A percentile compares a stretch with the other conserved stretches of the same genome.
Conservation (phyloP, 2,888 invertebrate genomes). For the Fabriciana adippe region DNA sequence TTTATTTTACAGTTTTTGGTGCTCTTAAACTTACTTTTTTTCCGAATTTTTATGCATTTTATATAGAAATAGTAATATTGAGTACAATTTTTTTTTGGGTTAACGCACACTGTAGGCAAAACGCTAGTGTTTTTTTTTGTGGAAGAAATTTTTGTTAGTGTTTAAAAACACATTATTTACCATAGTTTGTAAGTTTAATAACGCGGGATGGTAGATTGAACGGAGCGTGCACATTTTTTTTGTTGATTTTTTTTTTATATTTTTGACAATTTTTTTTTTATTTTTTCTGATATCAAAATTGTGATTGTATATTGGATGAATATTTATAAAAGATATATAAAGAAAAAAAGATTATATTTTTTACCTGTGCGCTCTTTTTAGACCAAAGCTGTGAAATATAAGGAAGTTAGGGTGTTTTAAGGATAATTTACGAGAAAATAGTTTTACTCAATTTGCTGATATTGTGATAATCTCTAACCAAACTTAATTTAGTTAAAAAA, state of each 20-base stretch:
- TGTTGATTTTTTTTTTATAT: conserved; percentile 42
- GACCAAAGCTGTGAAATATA: conserved; percentile 79
- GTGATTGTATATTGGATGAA: conserved; percentile 42
- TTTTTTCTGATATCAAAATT: conserved; percentile 41
- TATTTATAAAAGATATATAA: conserved; percentile 45
- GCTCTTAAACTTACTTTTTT: conserved; percentile 53
- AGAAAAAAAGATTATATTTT: conserved; percentile 52
- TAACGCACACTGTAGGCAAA: conserved; percentile 46
- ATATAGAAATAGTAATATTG: conserved; percentile 34
- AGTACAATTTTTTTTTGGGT: conserved; percentile 45
- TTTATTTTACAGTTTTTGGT: conserved; percentile 51
- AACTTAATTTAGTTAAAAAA: conserved; percentile 14
- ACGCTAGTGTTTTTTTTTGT: conserved; percentile 43
- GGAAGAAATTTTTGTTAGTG: conserved; percentile 34
- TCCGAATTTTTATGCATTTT: conserved; percentile 45
- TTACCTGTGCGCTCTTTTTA: conserved; percentile 65
- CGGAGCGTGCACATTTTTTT: conserved; percentile 54
- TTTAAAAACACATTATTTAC: conserved; percentile 50
- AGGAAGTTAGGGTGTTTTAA: conserved; percentile 21
- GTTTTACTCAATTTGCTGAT: conserved; percentile 18
- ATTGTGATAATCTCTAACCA: conserved; percentile 21
- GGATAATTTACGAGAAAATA: conserved; percentile 5
- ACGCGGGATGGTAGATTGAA: conserved; percentile 54
- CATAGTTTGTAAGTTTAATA: conserved; percentile 53
- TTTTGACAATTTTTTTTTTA: conserved; percentile 25